A percentile compares a stretch with the other conserved stretches of the same genome.
Conservation (phyloP, 2,113 vertebrate genomes). For the Oncorhynchus keta region DNA sequence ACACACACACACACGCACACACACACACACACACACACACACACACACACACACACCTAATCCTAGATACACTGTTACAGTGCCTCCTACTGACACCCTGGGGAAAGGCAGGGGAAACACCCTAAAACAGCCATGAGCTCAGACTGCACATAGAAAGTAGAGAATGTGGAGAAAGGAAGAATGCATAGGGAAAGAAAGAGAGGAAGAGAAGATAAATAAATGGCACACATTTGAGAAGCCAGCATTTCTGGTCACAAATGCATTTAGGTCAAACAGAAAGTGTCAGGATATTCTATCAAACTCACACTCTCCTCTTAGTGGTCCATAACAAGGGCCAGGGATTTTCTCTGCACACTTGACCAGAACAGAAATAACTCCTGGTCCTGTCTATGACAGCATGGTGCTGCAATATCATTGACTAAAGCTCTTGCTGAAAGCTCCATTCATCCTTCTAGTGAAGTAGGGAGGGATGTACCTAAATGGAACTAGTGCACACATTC, state of each 20-base stretch:
- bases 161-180: not conserved
- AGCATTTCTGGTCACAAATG: too few species aligned
- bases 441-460: not conserved
- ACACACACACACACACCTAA: not conserved
- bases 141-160: not conserved
- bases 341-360: too few species aligned
- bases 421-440: not conserved
- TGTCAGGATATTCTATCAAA: too few species aligned
- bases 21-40: too few species aligned
- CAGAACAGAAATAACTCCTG: too few species aligned
- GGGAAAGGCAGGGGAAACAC: conserved; percentile 47
- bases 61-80: conserved; percentile 49
- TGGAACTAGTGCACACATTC: not conserved
- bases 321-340: not conserved
- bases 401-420: not conserved
- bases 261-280: too few species aligned
- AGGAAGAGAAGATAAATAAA: not conserved
- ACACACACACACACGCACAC: not conserved
- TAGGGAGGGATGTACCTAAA: not conserved
- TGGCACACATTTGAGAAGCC: too few species aligned
- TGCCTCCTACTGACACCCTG: conserved; percentile 79
- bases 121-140: not conserved
- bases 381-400: not conserved
- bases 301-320: not conserved
- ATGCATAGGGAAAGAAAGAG: not conserved